Evolutionary conservation across 1,140 invertebrate genomes (phyloP), one percentile per base, ranked within the genome.

Genomic region (Meloidogyne chitwoodi): DNA sequence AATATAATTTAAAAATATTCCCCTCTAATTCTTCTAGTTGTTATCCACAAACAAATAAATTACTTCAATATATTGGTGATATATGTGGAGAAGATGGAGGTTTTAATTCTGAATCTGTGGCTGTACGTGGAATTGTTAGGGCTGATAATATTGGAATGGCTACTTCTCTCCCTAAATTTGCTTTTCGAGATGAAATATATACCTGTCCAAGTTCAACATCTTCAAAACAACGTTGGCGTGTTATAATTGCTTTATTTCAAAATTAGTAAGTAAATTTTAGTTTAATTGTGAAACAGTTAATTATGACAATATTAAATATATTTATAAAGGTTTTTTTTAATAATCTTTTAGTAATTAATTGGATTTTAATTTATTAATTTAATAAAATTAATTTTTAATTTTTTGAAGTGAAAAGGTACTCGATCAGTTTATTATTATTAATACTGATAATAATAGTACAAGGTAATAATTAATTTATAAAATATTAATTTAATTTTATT

Each of bases 211-310:
- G 10, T 26, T 38, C 24, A 2, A 38, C 44, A 44, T 56, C 48
- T 0, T n/a, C n/a, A 56, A 56, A 56, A 8, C 26, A 61, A 34
- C 19, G 29, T 16, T 70, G 31, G 31, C 38, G 61, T 19, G 38
- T 70, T 26, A 19, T 38, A 19, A 70, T 70, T 61, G 68, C 68
- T 27, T 29, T 70, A 19, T 44, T 70, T 29, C 68, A 70, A 44
- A 6, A 41, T 24, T 24, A 68, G 67, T 68, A 38, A 26, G 34
- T 4, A 38, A 70, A 56, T 16, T 10, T 44, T 16, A 8, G 5
- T n/a, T 16, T 16, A 34, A 34, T 34, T 34, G 31, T 34, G 10
- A 10, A 34, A 34, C 0, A 41, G 10, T 11, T 41, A 41, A 12
- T 41, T 41, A 14, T 10, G 12, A 41, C 8, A 14, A 14, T 0